Evolutionary conservation across 2,888 invertebrate genomes (phyloP), one percentile per base, ranked within the genome.

Genomic region (Neoscelio sp.): DNA sequence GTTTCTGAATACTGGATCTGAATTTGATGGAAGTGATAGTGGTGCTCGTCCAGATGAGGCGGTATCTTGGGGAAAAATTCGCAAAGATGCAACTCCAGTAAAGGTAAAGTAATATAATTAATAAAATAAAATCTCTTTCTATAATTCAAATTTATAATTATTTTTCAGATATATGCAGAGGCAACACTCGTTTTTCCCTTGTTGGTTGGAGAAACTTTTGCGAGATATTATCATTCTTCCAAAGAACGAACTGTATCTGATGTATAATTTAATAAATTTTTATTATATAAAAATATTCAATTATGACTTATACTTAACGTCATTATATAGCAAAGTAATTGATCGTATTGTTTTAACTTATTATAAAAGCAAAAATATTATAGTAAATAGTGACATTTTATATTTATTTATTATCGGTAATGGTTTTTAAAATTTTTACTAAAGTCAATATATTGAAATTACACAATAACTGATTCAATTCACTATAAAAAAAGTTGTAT

Each of bases 41-140:
- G 99, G 99, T 0, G 99, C 99, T 0, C 92, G 96, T 68, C 99
- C 99, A 0, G 99, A 99, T 92, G 99, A 99, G 91, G 99, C 99
- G 0, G 94, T 99, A 0, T 99, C 99, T 1, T 99, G 99, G 99
- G 99, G 99, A 0, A 99, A 99, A 92, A 98, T 99, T 73, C 95
- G 94, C 86, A 94, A 94, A 80, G 95, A 95, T 78, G 97, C 98
- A 0, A 94, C 92, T 18, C 97, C 99, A 0, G 97, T 99, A 0
- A 99, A 99, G 91, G 93, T 95, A 83, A 74, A 26, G 0, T 7
- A 13, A 12, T 12, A n/a, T n/a, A n/a, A n/a, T 33, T 6, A 28
- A 20, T 13, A 4, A 23, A 10, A n/a, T n/a, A n/a, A n/a, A n/a
- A n/a, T n/a, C n/a, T n/a, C n/a, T n/a, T n/a, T n/a, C n/a, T n/a